Conservation (phyloP, 2,797 vertebrate species). For the Anguilla marmorata region DNA sequence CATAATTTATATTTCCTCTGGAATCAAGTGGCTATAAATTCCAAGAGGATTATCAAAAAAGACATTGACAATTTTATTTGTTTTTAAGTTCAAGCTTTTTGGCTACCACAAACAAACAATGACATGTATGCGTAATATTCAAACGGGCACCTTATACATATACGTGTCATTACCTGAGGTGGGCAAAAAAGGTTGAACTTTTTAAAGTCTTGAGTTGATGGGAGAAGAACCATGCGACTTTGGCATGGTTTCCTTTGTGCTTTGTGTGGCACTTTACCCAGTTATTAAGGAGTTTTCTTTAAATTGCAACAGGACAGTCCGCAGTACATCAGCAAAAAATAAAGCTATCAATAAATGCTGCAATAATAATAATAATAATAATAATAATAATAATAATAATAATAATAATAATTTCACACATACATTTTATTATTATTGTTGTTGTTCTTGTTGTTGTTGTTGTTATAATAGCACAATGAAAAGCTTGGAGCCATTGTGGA, state of each 20-base stretch:
- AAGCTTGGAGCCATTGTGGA: background rate
- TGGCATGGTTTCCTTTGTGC: too few species aligned
- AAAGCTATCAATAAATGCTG: too few species aligned
- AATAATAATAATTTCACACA: background rate
- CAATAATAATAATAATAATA: background rate
- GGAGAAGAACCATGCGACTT: too few species aligned
- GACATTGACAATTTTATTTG: background rate
- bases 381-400: background rate
- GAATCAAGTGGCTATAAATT: background rate
- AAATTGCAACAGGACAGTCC: background rate
- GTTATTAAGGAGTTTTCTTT: background rate
- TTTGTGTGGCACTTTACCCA: background rate
- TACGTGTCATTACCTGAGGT: background rate
- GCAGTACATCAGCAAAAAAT: background rate
- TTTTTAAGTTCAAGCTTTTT: too few species aligned
- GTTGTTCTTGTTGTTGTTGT: background rate
- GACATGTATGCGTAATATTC: background rate
- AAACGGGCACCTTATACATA: background rate
- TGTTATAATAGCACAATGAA: background rate
- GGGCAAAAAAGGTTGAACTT: background rate
- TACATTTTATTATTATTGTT: background rate
- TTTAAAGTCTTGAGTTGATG: too few species aligned
- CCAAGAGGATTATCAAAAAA: background rate
- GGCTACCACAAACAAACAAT: too few species aligned
- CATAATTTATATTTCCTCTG: background rate